Conservation (phyloP, 1,140 invertebrate species). For the Platyscapa corneri region DNA sequence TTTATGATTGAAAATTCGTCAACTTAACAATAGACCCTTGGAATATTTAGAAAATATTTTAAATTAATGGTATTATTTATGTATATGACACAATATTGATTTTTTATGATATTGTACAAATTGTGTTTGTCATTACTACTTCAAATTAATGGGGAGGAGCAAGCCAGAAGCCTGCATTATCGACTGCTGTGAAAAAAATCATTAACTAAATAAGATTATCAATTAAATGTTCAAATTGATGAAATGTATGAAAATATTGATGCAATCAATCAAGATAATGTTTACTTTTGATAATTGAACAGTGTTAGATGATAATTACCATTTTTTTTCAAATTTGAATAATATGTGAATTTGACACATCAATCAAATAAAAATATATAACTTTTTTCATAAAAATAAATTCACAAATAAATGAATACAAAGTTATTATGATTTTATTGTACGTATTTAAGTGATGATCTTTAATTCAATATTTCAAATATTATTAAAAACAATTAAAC, state of each 20-base stretch:
- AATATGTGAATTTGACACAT: too few species aligned
- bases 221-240: neutral
- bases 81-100: neutral
- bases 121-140: neutral
- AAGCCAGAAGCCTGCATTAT: neutral
- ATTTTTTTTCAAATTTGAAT: neutral
- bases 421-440: too few species aligned
- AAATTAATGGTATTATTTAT: neutral
- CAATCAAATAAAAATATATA: too few species aligned
- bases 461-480: too few species aligned
- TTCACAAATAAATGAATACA: too few species aligned
- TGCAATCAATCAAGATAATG: neutral
- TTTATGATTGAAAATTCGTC: conserved; percentile 24
- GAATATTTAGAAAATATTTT: neutral
- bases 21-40: neutral
- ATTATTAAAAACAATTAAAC: too few species aligned
- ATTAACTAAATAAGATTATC: neutral
- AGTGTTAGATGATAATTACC: neutral
- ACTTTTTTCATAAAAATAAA: too few species aligned
- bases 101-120: neutral
- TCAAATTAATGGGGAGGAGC: neutral
- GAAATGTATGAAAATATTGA: neutral
- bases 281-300: neutral
- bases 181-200: neutral
- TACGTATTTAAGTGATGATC: too few species aligned